phyloP scores from a whole-genome alignment of 2,113 vertebrate genomes.

The Machaerirhynchus nigripectus region DNA sequence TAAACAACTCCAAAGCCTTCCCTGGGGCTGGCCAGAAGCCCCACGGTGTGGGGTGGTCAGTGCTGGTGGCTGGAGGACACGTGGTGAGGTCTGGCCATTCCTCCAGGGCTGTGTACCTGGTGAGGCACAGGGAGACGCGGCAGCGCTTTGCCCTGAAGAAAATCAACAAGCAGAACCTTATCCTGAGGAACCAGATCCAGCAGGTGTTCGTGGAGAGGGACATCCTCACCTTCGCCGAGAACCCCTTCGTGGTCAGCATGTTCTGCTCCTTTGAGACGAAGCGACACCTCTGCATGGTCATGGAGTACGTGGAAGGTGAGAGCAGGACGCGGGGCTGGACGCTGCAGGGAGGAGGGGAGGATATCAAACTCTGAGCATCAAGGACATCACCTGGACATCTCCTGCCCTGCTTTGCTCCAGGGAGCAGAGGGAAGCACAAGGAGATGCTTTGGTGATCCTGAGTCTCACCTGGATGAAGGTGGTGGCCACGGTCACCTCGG shows the following conservation, averaged over 20 bases:
- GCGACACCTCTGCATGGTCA: constrained; percentile 96
- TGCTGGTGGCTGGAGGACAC: neutral
- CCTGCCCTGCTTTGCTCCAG: neutral
- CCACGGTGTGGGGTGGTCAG: fast-evolving
- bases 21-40: too few species aligned
- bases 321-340: fast-evolving
- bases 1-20: neutral
- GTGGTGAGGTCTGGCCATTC: neutral
- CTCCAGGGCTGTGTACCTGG: constrained; percentile 89
- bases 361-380: neutral
- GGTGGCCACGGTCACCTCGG: neutral
- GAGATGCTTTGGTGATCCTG: neutral
- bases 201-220: constrained; percentile 97
- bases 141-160: constrained; percentile 98
- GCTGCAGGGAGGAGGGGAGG: neutral
- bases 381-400: neutral
- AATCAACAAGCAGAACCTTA: constrained; percentile 96
- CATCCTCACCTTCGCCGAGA: constrained; percentile 96
- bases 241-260: constrained; percentile 98
- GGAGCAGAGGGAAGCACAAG: neutral
- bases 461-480: neutral
- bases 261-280: constrained; percentile 97
- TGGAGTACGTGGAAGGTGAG: constrained; percentile 98
- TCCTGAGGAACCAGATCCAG: constrained; percentile 96
- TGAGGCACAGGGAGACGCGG: constrained; percentile 90